Percentiles rank a stretch among this genome's conserved stretches.
phyloP scores from a whole-genome alignment of 2,113 vertebrate species.

The Anarrhichthys ocellatus region DNA sequence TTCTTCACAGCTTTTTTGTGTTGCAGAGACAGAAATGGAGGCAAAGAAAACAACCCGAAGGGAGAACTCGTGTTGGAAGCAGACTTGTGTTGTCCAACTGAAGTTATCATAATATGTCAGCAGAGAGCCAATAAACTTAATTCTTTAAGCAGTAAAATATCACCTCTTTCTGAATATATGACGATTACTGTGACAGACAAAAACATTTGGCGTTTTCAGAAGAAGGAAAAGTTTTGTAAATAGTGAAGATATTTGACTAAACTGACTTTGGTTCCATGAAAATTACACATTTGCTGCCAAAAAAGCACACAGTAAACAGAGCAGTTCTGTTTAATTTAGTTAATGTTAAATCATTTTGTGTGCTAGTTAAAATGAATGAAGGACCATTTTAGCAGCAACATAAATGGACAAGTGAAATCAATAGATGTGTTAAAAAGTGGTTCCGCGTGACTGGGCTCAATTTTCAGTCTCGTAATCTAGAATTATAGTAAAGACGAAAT shows the following conservation, averaged over 20 bases:
- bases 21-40: conserved; percentile 36
- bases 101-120: conserved; percentile 4
- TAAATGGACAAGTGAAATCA: conserved; percentile 13
- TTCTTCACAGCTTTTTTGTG: conserved; percentile 2
- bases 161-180: background rate
- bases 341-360: background rate
- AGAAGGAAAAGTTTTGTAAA: background rate
- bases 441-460: background rate
- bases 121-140: conserved; percentile 4
- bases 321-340: background rate
- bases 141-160: conserved; percentile 8
- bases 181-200: background rate
- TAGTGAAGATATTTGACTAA: background rate
- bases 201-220: conserved; percentile 11
- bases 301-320: background rate
- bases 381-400: background rate
- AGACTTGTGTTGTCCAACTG: conserved; percentile 15
- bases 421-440: conserved; percentile 4
- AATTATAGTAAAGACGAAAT: background rate
- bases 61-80: background rate
- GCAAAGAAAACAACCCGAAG: conserved; percentile 24
- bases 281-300: conserved; percentile 4
- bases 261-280: background rate
- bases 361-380: background rate
- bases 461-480: background rate